Evolutionary conservation across 2,797 vertebrate genomes (phyloP).

Genomic region (Merluccius polli): DNA sequence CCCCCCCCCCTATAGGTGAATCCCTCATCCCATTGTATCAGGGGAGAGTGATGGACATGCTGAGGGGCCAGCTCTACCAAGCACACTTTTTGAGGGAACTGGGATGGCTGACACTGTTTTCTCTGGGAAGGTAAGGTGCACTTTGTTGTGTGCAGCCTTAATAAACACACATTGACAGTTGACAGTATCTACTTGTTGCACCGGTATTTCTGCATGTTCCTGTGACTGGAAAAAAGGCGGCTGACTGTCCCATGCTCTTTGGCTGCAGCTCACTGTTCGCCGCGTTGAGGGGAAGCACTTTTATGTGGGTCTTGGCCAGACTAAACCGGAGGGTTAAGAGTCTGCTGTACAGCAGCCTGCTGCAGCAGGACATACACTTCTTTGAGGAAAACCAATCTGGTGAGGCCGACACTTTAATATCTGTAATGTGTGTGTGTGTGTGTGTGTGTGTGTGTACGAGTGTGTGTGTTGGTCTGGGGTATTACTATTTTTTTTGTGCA

Average conservation of each 20-base stretch:
- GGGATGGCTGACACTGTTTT: conserved; percentile 68
- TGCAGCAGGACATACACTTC: conserved; percentile 83
- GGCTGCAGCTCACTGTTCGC: conserved; percentile 57
- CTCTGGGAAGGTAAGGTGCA: conserved; percentile 76
- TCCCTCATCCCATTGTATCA: conserved; percentile 75
- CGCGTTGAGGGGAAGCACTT: conserved; percentile 75
- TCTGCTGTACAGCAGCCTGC: conserved; percentile 75
- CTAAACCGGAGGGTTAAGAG: conserved; percentile 72
- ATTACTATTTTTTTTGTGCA: background rate
- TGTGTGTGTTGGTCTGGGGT: background rate
- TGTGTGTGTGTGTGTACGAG: background rate
- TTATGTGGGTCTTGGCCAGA: conserved; percentile 58
- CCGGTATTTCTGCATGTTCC: background rate
- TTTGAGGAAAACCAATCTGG: conserved; percentile 81
- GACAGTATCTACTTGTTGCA: background rate
- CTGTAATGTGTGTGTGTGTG: background rate
- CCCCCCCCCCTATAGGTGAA: conserved; percentile 78
- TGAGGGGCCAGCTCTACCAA: conserved; percentile 54
- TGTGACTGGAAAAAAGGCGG: too few species aligned
- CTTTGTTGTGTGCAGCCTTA: background rate
- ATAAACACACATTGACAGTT: background rate
- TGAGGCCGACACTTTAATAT: conserved; percentile 38
- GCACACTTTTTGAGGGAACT: conserved; percentile 61
- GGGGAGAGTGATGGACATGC: conserved; percentile 78
- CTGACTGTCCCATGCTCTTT: background rate